phyloP scores from a whole-genome alignment of 2,888 invertebrate species.

The Gortyna flavago region DNA sequence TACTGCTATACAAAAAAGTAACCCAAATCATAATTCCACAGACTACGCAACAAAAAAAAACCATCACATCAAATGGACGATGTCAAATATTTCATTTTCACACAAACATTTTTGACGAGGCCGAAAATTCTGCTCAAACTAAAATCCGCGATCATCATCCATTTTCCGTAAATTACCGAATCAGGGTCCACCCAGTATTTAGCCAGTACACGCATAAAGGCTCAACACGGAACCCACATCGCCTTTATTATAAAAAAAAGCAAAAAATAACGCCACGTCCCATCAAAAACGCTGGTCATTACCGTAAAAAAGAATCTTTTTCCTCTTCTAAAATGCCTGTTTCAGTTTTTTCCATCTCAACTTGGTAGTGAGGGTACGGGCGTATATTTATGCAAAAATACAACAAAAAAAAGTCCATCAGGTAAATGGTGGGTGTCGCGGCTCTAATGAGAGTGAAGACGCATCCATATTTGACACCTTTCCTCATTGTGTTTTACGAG shows the following conservation, averaged over 20 bases:
- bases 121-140: not conserved
- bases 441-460: slow-evolving; percentile 60
- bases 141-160: not conserved
- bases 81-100: not conserved
- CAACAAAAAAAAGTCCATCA: slow-evolving; percentile 51
- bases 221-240: slow-evolving; percentile 35
- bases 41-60: not conserved
- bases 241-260: slow-evolving; percentile 28
- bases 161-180: not conserved
- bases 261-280: slow-evolving; percentile 37
- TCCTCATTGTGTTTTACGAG: slow-evolving; percentile 33
- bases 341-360: slow-evolving; percentile 35
- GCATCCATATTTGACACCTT: slow-evolving; percentile 61
- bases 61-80: not conserved
- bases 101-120: too few species aligned
- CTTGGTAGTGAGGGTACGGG: slow-evolving; percentile 1
- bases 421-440: slow-evolving; percentile 53
- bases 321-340: slow-evolving; percentile 33
- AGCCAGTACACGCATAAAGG: slow-evolving; percentile 2
- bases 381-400: slow-evolving; percentile 52
- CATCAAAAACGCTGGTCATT: slow-evolving; percentile 47
- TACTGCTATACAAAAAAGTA: not conserved
- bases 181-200: slow-evolving; percentile 10
- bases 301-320: slow-evolving; percentile 57
- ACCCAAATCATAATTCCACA: not conserved